These are phyloP conservation scores for Ciconia maguari DNA, from an alignment of 2,113 vertebrate genomes.

Conservation along the genomic window DNA sequence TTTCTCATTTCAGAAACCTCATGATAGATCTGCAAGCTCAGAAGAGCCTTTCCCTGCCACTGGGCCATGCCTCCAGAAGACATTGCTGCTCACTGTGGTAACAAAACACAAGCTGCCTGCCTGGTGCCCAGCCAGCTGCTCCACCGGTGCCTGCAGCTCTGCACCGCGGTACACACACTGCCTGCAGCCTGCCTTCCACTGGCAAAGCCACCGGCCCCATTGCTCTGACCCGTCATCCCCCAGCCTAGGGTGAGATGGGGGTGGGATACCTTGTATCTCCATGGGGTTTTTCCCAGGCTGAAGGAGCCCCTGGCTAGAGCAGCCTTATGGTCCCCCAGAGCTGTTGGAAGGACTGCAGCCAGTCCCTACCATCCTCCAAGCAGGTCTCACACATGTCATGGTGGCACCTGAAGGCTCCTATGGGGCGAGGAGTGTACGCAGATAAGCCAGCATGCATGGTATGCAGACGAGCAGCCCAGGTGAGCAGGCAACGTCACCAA, in stretches of 20 bases:
- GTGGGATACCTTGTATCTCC: neutral
- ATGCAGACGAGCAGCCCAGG: neutral
- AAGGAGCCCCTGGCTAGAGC: neutral
- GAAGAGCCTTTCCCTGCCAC: neutral
- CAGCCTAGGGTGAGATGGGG: neutral
- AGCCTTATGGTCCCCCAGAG: neutral
- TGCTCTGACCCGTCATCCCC: accelerated
- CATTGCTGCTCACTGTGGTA: neutral
- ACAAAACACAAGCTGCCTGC: neutral
- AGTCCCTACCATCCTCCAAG: neutral
- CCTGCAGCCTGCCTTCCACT: neutral
- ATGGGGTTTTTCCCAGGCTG: neutral
- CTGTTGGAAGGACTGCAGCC: neutral
- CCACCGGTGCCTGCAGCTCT: neutral
- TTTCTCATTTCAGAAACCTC: neutral
- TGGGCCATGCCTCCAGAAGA: neutral
- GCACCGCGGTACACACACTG: accelerated
- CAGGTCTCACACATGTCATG: neutral
- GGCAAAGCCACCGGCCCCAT: neutral
- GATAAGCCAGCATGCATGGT: neutral
- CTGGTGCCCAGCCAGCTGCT: neutral
- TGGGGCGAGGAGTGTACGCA: neutral
- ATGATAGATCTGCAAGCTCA: neutral
- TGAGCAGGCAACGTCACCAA: neutral
- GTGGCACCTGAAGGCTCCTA: neutral